Evolutionary conservation across 2,888 invertebrate species (phyloP), one percentile per base, ranked within the genome.

Genomic region (Drepanosiphum platanoidis): DNA sequence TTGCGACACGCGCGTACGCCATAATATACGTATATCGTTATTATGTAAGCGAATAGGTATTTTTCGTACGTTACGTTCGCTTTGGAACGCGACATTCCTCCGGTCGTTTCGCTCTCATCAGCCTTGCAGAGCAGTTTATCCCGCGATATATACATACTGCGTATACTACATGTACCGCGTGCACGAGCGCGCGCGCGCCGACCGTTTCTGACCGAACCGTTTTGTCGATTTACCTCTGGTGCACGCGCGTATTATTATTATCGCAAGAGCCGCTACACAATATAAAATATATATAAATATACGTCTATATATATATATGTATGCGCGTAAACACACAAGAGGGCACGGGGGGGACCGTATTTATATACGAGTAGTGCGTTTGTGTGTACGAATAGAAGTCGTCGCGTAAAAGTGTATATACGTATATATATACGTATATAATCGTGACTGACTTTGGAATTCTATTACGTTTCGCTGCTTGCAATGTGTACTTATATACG

Each of bases 371-470:
- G 32, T 52, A 61, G 3, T 1, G 11, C 9, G 27, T 61, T 1
- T 34, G 32, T 34, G 4, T 3, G 1, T 30, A 42, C 3, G 39
- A 34, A 11, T 64, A 78, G 36, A 36, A 46, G 34, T 70, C 34
- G 78, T 78, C 46, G 68, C 66, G 66, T 34, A 74, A 46, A 74
- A 52, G 61, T 58, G 27, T 66, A 66, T 18, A 34, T 34, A 13
- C 36, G 27, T 66, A 66, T 18, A 34, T 34, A 13, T 66, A 66
- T 32, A 22, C 52, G 52, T 22, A 22, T 80, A 36, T 71, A 39
- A 61, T 81, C 81, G 81, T 84, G 82, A 83, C 82, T 83, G 82
- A 74, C 82, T 83, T 61, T 46, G 83, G 75, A 84, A 84, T 84
- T 75, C 75, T 84, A 66, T 75, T 84, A 58, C 81, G 64, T 64